Percentiles rank a stretch among this genome's conserved stretches.
Evolutionary conservation across 2,797 vertebrate species (phyloP).

Genomic region (Notamacropus eugenii): DNA sequence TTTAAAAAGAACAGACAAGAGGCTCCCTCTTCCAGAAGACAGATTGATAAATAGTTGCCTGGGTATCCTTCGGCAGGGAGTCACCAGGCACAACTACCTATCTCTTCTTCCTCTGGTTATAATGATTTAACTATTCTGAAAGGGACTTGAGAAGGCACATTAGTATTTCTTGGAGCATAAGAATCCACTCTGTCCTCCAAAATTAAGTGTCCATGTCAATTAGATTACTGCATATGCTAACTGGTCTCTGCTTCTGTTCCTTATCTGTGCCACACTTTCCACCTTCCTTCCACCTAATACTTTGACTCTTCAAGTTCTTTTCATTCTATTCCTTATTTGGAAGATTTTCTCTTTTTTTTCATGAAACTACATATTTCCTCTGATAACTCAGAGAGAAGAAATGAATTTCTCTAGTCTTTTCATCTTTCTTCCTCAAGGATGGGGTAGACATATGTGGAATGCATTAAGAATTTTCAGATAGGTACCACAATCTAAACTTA

Average conservation of each 20-base stretch:
- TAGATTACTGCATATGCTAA: background rate
- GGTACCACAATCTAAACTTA: background rate
- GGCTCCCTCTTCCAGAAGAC: background rate
- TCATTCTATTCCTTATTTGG: background rate
- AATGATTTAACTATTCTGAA: background rate
- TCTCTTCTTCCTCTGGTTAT: background rate
- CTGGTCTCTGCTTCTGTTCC: background rate
- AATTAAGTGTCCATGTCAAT: background rate
- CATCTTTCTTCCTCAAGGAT: background rate
- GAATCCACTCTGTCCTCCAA: background rate
- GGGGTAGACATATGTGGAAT: background rate
- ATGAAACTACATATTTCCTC: background rate
- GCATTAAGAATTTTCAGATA: background rate
- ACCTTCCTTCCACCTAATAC: background rate
- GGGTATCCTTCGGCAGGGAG: background rate
- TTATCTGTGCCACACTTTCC: background rate
- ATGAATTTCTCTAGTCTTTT: background rate
- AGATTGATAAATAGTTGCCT: background rate
- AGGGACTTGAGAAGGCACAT: background rate
- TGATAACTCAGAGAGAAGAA: background rate
- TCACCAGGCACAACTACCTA: background rate
- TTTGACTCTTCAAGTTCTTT: background rate
- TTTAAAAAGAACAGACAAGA: background rate
- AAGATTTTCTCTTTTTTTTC: background rate
- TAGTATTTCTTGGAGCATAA: background rate